Conservation (phyloP, 2,113 vertebrate species). For the Callospermophilus lateralis region DNA sequence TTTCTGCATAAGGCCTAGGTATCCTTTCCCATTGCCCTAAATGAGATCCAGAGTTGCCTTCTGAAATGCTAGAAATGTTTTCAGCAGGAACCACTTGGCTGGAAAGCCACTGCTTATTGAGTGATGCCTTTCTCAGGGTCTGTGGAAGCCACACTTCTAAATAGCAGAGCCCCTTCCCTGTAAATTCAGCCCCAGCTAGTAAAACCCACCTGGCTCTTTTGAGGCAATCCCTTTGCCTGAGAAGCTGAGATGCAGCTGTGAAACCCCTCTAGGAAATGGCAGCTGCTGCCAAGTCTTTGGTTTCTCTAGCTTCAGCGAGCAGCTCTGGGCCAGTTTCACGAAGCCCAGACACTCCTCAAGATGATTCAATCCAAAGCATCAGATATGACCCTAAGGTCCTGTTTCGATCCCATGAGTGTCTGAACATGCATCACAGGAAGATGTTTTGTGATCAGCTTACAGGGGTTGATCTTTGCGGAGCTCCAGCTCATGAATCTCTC, state of each 20-base stretch:
- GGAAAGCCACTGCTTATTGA: not conserved
- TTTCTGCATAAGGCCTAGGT: not conserved
- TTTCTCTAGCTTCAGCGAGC: conserved; percentile 51
- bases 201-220: conserved; percentile 59
- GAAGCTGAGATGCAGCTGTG: conserved; percentile 43
- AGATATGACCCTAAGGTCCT: not conserved
- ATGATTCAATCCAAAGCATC: conserved; percentile 66
- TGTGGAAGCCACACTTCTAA: not conserved
- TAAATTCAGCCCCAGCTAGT: conserved; percentile 54
- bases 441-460: conserved; percentile 26
- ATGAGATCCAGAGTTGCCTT: not conserved
- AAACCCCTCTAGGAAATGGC: not conserved
- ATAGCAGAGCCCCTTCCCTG: not conserved
- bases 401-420: not conserved
- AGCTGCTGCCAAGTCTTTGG: conserved; percentile 50
- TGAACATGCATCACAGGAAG: conserved; percentile 38
- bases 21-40: not conserved
- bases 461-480: not conserved
- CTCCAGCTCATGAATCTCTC: conserved; percentile 39
- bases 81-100: not conserved
- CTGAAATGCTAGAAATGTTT: not conserved
- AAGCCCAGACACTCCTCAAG: conserved; percentile 33
- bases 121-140: conserved; percentile 32
- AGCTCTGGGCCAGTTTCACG: conserved; percentile 1
- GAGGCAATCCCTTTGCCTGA: not conserved